These are phyloP conservation scores for Ips nitidus DNA, from an alignment of 1,140 invertebrate species.

Conservation along the genomic window DNA sequence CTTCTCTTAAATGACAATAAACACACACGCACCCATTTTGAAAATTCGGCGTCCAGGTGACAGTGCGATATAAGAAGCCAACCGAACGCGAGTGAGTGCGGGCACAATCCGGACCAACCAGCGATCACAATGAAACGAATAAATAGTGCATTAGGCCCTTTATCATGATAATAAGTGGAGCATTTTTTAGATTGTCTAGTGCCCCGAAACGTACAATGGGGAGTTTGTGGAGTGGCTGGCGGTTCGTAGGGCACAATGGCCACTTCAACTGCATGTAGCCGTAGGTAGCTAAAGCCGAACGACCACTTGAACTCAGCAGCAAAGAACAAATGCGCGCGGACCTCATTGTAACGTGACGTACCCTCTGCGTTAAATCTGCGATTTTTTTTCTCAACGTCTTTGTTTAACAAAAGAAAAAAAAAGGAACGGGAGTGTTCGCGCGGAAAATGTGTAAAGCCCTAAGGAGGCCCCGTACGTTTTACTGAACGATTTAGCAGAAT, in stretches of 20 bases:
- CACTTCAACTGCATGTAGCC: conserved; percentile 41
- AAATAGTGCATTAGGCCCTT: conserved; percentile 41
- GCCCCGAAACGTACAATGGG: conserved; percentile 31
- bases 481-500: no score
- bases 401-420: conserved; percentile 31
- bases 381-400: conserved; percentile 20
- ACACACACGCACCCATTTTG: conserved; percentile 29
- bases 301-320: conserved; percentile 36
- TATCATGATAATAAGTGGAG: conserved; percentile 39
- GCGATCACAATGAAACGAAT: conserved; percentile 31
- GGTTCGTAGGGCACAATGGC: conserved; percentile 36
- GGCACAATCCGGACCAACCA: conserved; percentile 14
- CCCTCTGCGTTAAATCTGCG: conserved; percentile 28
- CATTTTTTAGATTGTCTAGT: conserved; percentile 34
- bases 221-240: conserved; percentile 33
- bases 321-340: conserved; percentile 26
- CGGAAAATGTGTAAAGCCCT: conserved; percentile 25
- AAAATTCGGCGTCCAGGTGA: conserved; percentile 26
- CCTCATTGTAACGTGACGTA: conserved; percentile 23
- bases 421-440: conserved; percentile 30
- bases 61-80: conserved; percentile 22
- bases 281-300: conserved; percentile 39
- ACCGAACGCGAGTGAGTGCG: conserved; percentile 3
- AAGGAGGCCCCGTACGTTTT: no score
- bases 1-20: conserved; percentile 21